A percentile compares a stretch with the other conserved stretches of the same genome.
phyloP scores from a whole-genome alignment of 2,888 invertebrate genomes.

The Heliconius ismenius region DNA sequence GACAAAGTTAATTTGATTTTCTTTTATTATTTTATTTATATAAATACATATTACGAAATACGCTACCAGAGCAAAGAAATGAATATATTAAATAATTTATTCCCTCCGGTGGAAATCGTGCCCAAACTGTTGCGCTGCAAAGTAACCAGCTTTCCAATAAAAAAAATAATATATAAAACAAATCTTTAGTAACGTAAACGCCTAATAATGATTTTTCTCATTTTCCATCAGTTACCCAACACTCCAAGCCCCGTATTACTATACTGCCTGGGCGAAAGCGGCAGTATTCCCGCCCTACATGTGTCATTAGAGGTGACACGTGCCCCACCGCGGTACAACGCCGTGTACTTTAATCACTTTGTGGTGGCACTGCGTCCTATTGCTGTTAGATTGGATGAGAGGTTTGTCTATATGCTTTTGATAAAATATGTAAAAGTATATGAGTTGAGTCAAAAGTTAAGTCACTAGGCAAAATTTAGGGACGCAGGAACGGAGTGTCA shows the following conservation, averaged over 20 bases:
- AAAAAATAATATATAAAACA: neutral
- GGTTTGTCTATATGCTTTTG: conserved; percentile 44
- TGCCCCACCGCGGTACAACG: conserved; percentile 86
- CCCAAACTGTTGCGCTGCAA: neutral
- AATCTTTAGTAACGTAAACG: neutral
- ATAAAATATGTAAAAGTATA: no score
- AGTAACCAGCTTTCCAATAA: neutral
- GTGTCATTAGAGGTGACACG: conserved; percentile 89
- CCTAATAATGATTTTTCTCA: neutral
- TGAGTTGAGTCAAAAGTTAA: no score
- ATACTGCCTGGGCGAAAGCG: conserved; percentile 83
- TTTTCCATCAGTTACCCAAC: conserved; percentile 84
- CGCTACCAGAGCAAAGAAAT: no score
- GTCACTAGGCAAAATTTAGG: no score
- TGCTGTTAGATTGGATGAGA: conserved; percentile 93
- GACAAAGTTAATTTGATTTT: no score
- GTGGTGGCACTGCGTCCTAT: conserved; percentile 91
- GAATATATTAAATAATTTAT: no score
- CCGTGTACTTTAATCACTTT: conserved; percentile 93
- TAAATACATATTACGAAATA: no score
- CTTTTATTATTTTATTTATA: no score
- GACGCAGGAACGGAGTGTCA: no score
- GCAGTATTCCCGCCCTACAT: conserved; percentile 87
- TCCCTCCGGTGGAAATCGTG: neutral
- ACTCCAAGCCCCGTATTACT: conserved; percentile 92